phyloP scores from a whole-genome alignment of 2,113 vertebrate species.

The Phalacrocorax aristotelis region DNA sequence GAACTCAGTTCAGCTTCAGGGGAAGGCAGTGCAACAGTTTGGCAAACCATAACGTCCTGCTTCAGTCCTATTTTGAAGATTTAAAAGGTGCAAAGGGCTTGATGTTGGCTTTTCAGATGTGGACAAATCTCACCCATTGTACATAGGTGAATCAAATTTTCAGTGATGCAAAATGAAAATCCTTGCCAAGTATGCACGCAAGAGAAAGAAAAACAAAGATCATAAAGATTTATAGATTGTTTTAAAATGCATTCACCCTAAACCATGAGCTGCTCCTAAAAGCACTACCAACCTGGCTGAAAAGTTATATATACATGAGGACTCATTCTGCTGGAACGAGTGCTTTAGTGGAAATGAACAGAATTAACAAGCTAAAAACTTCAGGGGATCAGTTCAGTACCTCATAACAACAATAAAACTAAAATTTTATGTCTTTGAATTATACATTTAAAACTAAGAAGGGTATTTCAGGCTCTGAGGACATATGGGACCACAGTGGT shows the following conservation, averaged over 20 bases:
- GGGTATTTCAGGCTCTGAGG: not conserved
- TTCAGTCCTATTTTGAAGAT: conserved; percentile 34
- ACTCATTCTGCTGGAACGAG: not conserved
- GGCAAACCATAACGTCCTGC: conserved; percentile 12
- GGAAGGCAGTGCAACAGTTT: not conserved
- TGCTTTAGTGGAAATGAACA: conserved; percentile 18
- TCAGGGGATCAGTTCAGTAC: conserved; percentile 7
- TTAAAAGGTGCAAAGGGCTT: conserved; percentile 50
- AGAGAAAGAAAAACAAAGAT: conserved; percentile 60
- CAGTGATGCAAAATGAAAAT: conserved; percentile 43
- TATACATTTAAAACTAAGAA: not conserved
- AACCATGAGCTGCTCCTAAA: conserved; percentile 26
- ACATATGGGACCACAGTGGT: not conserved
- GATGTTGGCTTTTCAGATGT: conserved; percentile 43
- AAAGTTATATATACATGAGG: not conserved
- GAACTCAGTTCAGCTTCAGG: not conserved
- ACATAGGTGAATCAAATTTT: conserved; percentile 26
- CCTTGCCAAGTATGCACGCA: conserved; percentile 29
- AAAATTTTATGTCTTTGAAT: not conserved
- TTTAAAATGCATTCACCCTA: conserved; percentile 58
- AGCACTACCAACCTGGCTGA: conserved; percentile 9
- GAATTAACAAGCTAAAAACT: conserved; percentile 49
- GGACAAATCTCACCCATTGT: conserved; percentile 40
- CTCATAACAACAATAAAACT: conserved; percentile 10
- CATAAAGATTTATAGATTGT: conserved; percentile 65